A percentile compares a stretch with the other conserved stretches of the same genome.
These are phyloP conservation scores for Amblyopsis rosae DNA, from an alignment of 2,113 vertebrate genomes.

Conservation along the genomic window DNA sequence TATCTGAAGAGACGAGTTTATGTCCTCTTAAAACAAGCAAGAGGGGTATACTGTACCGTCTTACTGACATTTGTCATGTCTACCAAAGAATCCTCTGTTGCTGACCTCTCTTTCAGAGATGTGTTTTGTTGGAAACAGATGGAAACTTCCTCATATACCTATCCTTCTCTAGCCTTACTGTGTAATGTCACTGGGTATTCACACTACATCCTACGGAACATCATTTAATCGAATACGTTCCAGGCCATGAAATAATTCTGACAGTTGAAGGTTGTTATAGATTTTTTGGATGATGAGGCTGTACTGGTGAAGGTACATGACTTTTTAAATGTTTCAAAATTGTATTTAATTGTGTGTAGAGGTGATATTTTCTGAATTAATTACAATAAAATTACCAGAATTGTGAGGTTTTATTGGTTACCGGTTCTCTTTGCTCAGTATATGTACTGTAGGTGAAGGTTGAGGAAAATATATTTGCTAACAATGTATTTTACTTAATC, in stretches of 20 bases:
- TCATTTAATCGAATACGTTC: background rate
- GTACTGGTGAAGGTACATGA: background rate
- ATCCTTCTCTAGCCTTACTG: constrained; percentile 44
- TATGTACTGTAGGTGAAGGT: background rate
- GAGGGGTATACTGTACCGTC: background rate
- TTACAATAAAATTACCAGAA: background rate
- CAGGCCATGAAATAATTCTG: background rate
- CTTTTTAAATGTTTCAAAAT: constrained; percentile 19
- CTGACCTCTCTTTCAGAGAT: constrained; percentile 25
- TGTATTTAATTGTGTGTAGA: constrained; percentile 11
- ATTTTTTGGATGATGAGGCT: background rate
- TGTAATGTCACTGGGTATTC: constrained; percentile 37
- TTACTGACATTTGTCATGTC: constrained; percentile 29
- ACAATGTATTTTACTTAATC: constrained; percentile 5
- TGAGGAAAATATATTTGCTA: constrained; percentile 6
- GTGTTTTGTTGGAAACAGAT: constrained; percentile 27
- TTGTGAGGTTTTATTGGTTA: background rate
- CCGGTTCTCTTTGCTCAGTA: background rate
- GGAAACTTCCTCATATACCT: constrained; percentile 35
- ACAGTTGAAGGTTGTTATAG: background rate
- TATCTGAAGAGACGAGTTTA: constrained; percentile 46
- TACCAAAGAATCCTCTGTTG: constrained; percentile 68
- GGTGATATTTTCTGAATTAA: background rate
- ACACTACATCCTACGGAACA: background rate
- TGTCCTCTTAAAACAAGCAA: constrained; percentile 25